Conservation (phyloP, 2,888 invertebrate species). For the Drosophila phalerata region DNA sequence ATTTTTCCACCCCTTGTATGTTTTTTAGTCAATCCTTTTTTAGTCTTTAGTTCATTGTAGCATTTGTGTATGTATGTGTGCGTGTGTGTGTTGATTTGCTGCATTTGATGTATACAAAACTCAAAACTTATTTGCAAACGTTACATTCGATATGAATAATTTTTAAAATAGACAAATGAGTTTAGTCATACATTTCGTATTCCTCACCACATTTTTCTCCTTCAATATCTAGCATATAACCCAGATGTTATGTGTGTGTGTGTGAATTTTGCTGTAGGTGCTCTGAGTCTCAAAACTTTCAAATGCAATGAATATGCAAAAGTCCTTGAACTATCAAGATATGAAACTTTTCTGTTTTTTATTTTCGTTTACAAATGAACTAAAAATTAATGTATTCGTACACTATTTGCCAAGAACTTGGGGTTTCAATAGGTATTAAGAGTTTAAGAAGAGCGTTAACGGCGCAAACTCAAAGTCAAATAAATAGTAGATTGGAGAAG, state of each 20-base stretch:
- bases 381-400: slow-evolving; percentile 7
- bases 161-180: slow-evolving; percentile 53
- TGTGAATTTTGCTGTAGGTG: slow-evolving; percentile 72
- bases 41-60: slow-evolving; percentile 13
- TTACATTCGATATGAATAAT: slow-evolving; percentile 71
- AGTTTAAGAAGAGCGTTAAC: background rate
- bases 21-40: slow-evolving; percentile 12
- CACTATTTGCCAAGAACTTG: slow-evolving; percentile 24
- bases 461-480: background rate
- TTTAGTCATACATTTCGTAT: slow-evolving; percentile 16
- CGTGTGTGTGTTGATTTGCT: slow-evolving; percentile 11
- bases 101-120: slow-evolving; percentile 48
- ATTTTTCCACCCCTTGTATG: slow-evolving; percentile 23
- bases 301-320: slow-evolving; percentile 36
- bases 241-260: slow-evolving; percentile 21
- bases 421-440: background rate
- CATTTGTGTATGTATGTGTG: slow-evolving; percentile 22
- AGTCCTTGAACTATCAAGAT: slow-evolving; percentile 23
- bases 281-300: slow-evolving; percentile 56
- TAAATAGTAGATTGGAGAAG: too few species aligned
- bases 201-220: background rate
- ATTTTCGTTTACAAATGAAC: slow-evolving; percentile 6
- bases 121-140: slow-evolving; percentile 59
- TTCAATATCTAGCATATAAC: slow-evolving; percentile 7
- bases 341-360: background rate